Percentiles rank a stretch among this genome's conserved stretches.
Conservation (phyloP, 2,888 invertebrate species). For the Drosophila greeni region DNA sequence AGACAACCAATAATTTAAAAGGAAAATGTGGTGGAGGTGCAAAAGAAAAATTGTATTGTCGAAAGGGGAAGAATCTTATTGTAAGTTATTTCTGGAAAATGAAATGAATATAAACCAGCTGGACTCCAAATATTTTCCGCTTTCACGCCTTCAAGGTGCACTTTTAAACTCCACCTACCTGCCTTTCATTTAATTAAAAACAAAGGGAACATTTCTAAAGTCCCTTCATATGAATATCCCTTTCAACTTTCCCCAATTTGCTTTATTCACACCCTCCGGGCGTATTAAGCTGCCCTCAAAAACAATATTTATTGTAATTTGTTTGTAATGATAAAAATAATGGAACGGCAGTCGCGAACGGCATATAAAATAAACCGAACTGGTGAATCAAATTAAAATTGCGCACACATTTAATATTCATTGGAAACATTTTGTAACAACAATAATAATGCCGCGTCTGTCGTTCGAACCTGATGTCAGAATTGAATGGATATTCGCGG, state of each 20-base stretch:
- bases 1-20: neutral
- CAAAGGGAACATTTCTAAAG: neutral
- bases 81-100: neutral
- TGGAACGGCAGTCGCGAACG: constrained; percentile 20
- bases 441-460: constrained; percentile 53
- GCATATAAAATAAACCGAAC: constrained; percentile 19
- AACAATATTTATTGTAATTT: constrained; percentile 67
- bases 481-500: constrained; percentile 44
- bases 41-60: neutral
- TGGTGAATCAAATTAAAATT: constrained; percentile 43
- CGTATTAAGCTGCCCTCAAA: constrained; percentile 24
- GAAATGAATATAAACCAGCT: neutral
- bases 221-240: neutral
- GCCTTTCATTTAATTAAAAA: constrained; percentile 19
- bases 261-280: neutral
- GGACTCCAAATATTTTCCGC: neutral
- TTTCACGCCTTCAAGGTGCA: neutral
- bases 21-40: neutral
- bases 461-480: constrained; percentile 16
- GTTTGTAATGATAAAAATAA: constrained; percentile 41
- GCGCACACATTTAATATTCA: constrained; percentile 64
- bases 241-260: neutral
- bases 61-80: neutral
- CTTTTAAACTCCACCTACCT: neutral
- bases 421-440: constrained; percentile 58